These are phyloP conservation scores for Rhagonycha fulva DNA, from an alignment of 2,888 invertebrate genomes.

Conservation along the genomic window DNA sequence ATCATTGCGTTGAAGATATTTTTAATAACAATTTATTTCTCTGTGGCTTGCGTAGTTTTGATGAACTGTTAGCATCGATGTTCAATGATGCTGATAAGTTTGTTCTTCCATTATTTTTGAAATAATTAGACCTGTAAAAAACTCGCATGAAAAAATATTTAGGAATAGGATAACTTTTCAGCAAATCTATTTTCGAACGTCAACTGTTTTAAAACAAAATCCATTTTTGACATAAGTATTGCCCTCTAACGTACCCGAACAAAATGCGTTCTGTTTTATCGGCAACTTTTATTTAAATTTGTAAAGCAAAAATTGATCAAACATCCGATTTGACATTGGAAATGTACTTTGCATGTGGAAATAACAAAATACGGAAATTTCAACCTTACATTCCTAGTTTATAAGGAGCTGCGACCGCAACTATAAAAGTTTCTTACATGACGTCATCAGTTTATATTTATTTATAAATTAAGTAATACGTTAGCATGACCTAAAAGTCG, in stretches of 20 bases:
- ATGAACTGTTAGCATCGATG: no score
- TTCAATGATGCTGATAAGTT: no score
- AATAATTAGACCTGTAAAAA: no score
- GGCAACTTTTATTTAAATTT: neutral
- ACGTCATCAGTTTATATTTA: constrained; percentile 23
- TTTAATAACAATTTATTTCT: no score
- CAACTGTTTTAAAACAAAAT: neutral
- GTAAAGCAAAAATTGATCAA: neutral
- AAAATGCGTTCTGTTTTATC: neutral
- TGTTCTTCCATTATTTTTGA: no score
- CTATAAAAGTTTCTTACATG: constrained; percentile 9
- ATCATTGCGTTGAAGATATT: no score
- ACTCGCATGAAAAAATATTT: no score
- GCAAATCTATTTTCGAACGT: no score
- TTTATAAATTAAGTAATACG: neutral
- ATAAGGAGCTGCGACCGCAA: neutral
- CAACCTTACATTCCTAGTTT: neutral
- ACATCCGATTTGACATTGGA: neutral
- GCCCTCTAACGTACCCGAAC: neutral
- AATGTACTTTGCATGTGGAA: neutral
- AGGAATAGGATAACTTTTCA: no score
- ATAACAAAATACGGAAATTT: neutral
- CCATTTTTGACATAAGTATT: neutral
- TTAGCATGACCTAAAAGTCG: neutral
- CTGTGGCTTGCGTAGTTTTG: no score